Percentiles rank a stretch among this genome's conserved stretches.
Evolutionary conservation across 2,888 invertebrate species (phyloP).

Genomic region (Galerucella nymphaeae): DNA sequence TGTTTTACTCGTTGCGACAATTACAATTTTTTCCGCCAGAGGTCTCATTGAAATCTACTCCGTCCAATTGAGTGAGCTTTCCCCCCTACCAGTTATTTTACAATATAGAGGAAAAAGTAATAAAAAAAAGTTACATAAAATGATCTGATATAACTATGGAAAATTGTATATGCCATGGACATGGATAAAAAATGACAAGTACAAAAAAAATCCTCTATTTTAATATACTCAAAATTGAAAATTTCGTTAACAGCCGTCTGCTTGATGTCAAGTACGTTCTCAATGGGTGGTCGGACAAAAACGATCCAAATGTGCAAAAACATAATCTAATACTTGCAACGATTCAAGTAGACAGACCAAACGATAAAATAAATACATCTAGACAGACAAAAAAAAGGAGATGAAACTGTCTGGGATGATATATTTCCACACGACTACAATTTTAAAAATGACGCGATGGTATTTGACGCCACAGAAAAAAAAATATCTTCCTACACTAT

Average conservation of each 20-base stretch:
- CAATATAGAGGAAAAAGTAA: too few relatives aligned
- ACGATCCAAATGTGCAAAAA: constrained; percentile 12
- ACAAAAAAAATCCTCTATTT: too few relatives aligned
- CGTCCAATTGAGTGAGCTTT: too few relatives aligned
- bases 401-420: constrained; percentile 14
- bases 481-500: neutral
- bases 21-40: too few relatives aligned
- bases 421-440: neutral
- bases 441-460: neutral
- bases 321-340: constrained; percentile 1
- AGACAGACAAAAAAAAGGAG: neutral
- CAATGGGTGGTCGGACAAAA: constrained; percentile 5
- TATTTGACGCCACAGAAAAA: constrained; percentile 6
- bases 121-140: too few relatives aligned
- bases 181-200: neutral
- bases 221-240: neutral
- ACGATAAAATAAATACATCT: constrained; percentile 15
- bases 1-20: too few relatives aligned
- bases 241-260: constrained; percentile 4
- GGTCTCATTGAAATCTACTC: too few relatives aligned
- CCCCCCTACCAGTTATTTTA: too few relatives aligned
- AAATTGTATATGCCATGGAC: too few relatives aligned
- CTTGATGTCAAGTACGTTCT: neutral
- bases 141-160: too few relatives aligned
- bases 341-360: constrained; percentile 9